Percentiles rank a stretch among this genome's conserved stretches.
phyloP scores from a whole-genome alignment of 1,140 invertebrate species.

The Thaumetopoea pityocampa region DNA sequence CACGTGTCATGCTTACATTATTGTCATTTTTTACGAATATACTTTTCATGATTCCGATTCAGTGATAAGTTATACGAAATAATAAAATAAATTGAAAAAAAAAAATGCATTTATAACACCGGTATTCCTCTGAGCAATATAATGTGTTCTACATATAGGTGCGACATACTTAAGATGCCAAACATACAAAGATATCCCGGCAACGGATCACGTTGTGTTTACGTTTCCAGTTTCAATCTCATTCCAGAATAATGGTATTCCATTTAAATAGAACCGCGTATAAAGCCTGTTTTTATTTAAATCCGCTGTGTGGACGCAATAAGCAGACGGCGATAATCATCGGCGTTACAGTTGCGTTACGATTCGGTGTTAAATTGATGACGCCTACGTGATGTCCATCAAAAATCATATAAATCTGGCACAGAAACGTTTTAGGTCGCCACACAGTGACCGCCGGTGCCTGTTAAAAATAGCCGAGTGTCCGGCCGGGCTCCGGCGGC shows the following conservation, averaged over 20 bases:
- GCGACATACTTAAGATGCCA: no score
- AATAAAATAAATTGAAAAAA: no score
- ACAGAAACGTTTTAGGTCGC: slow-evolving; percentile 40
- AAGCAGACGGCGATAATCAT: slow-evolving; percentile 6
- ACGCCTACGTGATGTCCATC: slow-evolving; percentile 34
- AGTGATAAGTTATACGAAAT: no score
- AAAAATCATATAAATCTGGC: slow-evolving; percentile 51
- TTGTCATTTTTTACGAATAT: no score
- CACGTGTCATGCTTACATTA: no score
- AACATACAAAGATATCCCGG: no score
- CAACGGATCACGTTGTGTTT: no score
- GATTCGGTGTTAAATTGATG: slow-evolving; percentile 19
- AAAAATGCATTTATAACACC: no score
- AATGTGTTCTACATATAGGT: no score
- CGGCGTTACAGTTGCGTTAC: slow-evolving; percentile 16
- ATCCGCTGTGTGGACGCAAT: slow-evolving; percentile 1
- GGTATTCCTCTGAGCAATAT: no score
- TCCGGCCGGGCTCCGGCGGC: slow-evolving; percentile 27
- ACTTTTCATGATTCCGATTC: no score
- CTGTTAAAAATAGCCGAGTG: slow-evolving; percentile 53
- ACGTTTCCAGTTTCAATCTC: background rate
- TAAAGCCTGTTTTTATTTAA: slow-evolving; percentile 4
- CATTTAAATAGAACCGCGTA: slow-evolving; percentile 3
- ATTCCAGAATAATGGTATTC: background rate
- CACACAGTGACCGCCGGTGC: slow-evolving; percentile 28